Evolutionary conservation across 1,140 invertebrate genomes (phyloP).

Genomic region (Macrocentrus cingulum): DNA sequence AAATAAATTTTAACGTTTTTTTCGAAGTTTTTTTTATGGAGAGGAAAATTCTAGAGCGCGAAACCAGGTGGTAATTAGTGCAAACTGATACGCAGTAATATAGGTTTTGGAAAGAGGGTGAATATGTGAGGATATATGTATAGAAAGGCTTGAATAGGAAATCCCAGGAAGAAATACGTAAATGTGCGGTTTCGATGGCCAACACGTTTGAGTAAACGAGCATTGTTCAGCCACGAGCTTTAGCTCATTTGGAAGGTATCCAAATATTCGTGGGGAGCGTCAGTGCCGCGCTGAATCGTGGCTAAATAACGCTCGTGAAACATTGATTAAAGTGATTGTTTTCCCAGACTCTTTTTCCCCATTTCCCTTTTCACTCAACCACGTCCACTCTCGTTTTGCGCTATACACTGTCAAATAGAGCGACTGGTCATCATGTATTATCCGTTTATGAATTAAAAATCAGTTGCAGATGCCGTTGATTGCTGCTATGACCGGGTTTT

Average conservation of each 20-base stretch:
- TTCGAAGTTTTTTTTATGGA: not conserved
- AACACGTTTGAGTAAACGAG: constrained; percentile 17
- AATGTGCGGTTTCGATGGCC: constrained; percentile 17
- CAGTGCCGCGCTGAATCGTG: not conserved
- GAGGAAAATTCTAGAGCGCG: not conserved
- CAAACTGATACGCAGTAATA: not conserved
- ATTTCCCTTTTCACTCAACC: not conserved
- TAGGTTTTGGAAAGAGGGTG: not conserved
- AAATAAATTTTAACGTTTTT: too few species aligned
- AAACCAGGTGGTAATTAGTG: not conserved
- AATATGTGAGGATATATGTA: not conserved
- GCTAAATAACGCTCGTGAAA: constrained; percentile 20
- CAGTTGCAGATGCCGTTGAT: constrained; percentile 9
- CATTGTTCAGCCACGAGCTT: constrained; percentile 14
- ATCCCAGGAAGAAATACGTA: constrained; percentile 19
- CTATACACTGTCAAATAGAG: too few species aligned
- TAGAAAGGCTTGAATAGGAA: not conserved
- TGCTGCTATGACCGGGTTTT: constrained; percentile 4
- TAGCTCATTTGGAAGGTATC: constrained; percentile 25
- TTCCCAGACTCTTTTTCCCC: not conserved
- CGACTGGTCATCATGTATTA: not conserved
- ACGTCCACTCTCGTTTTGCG: not conserved
- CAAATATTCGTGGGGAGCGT: constrained; percentile 18
- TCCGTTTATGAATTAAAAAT: not conserved
- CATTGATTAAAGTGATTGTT: constrained; percentile 27